phyloP scores from a whole-genome alignment of 2,797 vertebrate species.

The Tokudaia muenninki region DNA sequence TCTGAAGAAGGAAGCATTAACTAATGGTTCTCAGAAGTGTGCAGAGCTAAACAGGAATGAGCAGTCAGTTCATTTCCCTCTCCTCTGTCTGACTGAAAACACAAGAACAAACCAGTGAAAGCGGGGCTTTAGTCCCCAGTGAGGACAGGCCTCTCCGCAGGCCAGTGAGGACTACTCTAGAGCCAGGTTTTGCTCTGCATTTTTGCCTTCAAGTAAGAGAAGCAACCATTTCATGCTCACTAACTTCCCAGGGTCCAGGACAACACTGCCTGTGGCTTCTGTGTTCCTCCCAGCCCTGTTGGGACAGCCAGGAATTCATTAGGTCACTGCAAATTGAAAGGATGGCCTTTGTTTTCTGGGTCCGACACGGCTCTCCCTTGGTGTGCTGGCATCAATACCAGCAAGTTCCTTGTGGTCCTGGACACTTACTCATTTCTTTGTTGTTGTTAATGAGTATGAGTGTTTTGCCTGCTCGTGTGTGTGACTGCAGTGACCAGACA shows the following conservation, averaged over 20 bases:
- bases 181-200: conserved; percentile 47
- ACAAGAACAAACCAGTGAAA: conserved; percentile 16
- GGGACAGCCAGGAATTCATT: conserved; percentile 8
- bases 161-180: background rate
- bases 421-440: background rate
- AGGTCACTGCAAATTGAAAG: conserved; percentile 31
- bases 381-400: background rate
- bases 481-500: background rate
- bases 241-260: background rate
- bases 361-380: background rate
- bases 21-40: background rate
- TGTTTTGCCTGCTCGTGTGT: too few species aligned
- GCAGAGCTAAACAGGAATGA: background rate
- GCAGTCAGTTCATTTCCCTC: background rate
- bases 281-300: background rate
- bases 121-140: background rate
- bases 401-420: background rate
- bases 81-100: conserved; percentile 25
- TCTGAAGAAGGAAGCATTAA: background rate
- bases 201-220: conserved; percentile 51
- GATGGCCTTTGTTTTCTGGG: background rate
- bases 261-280: conserved; percentile 31
- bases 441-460: background rate
- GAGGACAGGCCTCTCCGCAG: background rate
- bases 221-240: background rate